Conservation (phyloP, 2,113 vertebrate species). For the Tympanuchus pallidicinctus region DNA sequence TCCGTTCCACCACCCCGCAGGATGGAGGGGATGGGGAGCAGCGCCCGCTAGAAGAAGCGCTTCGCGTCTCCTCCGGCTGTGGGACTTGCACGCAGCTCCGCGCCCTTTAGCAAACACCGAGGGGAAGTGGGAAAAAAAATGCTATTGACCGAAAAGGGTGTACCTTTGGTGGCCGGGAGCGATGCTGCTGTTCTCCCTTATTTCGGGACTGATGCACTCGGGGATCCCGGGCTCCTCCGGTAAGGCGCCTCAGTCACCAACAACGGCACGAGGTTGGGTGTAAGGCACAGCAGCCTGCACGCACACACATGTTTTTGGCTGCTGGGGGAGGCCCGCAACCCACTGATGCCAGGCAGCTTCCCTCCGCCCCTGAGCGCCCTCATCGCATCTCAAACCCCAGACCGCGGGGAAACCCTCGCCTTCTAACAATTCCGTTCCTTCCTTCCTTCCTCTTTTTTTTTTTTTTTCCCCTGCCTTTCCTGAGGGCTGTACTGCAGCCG, state of each 20-base stretch:
- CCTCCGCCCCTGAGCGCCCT: background rate
- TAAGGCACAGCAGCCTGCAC: background rate
- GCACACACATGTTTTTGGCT: background rate
- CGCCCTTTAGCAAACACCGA: background rate
- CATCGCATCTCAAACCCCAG: background rate
- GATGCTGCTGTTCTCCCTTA: background rate
- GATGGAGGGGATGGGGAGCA: fast-evolving
- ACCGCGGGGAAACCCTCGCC: background rate
- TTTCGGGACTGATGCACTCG: background rate
- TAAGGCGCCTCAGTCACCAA: background rate
- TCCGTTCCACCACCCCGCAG: background rate
- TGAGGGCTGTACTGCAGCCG: background rate
- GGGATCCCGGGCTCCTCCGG: background rate
- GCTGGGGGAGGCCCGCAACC: background rate
- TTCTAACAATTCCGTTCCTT: background rate
- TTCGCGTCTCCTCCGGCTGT: too few species aligned
- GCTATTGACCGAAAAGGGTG: background rate
- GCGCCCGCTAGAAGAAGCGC: fast-evolving
- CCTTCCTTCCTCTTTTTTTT: too few species aligned
- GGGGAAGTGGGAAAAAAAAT: background rate
- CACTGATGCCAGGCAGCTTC: background rate
- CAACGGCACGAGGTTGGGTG: background rate
- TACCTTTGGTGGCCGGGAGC: background rate
- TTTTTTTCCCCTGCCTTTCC: background rate
- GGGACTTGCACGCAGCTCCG: background rate